Evolutionary conservation across 2,888 invertebrate species (phyloP), one percentile per base, ranked within the genome.

Genomic region (Itoplectis maculator): DNA sequence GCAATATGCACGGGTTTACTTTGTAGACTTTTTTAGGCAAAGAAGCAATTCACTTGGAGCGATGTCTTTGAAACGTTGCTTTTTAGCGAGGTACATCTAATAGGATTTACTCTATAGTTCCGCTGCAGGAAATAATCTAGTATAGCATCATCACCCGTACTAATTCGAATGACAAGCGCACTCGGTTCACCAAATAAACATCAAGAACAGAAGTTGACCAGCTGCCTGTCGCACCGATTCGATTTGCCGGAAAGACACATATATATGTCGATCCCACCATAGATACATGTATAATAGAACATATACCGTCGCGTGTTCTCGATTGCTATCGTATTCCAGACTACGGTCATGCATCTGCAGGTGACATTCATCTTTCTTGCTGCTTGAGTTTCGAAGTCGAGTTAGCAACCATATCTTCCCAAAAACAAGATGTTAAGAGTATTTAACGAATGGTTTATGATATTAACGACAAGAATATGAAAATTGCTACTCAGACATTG

Each of bases 141-240:
- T 20, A 51, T 18, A 74, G 59, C 66, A 74, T 56, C 73, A 68
- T 61, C 65, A 70, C 79, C 81, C 86, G 88, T 89, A 90, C 90
- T 90, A 90, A 90, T 91, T 88, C 88, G 83, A 87, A 90, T 88
- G 91, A 91, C 91, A 91, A 91, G 86, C 85, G 88, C 91, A 91
- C 88, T 88, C 86, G 88, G 84, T 86, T 82, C 85, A 84, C 86
- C 89, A 87, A 88, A 90, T 90, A 90, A 91, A 90, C 91, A 91
- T 91, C 90, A 90, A 85, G 83, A 85, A 85, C 91, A 91, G 91
- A 89, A 90, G 89, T 90, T 90, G 90, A 88, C 88, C 88, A 86
- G 86, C 85, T 85, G 85, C 83, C 83, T 79, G 72, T 74, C 56
- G 63, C 79, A 81, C 81, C 81, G 78, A 73, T 84, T 76, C 80